Conservation (phyloP, 2,113 vertebrate species). For the Pelusios castaneus region DNA sequence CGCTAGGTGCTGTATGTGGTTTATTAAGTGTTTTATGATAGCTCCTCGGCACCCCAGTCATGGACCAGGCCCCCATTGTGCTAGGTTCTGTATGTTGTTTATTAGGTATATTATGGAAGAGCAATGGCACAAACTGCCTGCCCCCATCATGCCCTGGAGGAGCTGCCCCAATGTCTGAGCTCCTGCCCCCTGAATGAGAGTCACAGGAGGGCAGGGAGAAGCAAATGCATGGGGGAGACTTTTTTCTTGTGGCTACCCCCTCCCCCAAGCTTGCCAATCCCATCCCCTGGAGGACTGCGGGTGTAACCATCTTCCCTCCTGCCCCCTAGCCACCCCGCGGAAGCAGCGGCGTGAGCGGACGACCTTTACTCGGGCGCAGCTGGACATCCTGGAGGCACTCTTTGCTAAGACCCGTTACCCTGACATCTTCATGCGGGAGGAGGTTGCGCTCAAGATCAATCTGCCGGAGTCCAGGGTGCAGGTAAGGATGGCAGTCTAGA, state of each 20-base stretch:
- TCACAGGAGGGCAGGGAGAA: no score
- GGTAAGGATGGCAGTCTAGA: conserved; percentile 54
- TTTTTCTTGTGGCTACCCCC: background rate
- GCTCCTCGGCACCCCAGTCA: no score
- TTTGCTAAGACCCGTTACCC: conserved; percentile 90
- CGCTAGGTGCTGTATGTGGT: no score
- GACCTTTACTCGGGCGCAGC: conserved; percentile 88
- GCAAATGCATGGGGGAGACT: background rate
- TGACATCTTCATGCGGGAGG: conserved; percentile 91
- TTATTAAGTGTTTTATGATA: no score
- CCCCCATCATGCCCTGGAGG: background rate
- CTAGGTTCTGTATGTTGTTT: background rate
- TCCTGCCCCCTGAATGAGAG: no score
- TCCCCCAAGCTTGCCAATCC: no score
- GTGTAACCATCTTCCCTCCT: background rate
- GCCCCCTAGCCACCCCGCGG: conserved; percentile 76
- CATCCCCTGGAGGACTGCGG: no score
- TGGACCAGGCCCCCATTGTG: no score
- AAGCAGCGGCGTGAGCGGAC: conserved; percentile 88
- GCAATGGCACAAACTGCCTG: background rate
- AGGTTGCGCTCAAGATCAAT: conserved; percentile 90
- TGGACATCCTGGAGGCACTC: conserved; percentile 87
- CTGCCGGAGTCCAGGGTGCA: conserved; percentile 88
- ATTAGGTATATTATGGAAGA: background rate
- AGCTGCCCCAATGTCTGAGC: no score